A percentile compares a stretch with the other conserved stretches of the same genome.
These are phyloP conservation scores for Plutella xylostella DNA, from an alignment of 2,888 invertebrate species.

Conservation along the genomic window DNA sequence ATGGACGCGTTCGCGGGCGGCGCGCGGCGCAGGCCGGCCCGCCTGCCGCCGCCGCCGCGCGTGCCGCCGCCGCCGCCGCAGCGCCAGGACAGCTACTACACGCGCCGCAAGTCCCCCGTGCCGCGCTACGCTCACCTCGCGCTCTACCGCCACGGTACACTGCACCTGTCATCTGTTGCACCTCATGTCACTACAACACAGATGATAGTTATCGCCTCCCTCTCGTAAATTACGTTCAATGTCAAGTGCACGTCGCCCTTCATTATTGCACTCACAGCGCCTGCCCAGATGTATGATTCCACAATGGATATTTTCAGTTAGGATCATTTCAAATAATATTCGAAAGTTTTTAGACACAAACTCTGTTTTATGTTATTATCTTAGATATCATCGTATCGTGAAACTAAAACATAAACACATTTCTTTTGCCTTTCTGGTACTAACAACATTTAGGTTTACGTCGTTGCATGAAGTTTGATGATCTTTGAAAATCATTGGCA, in stretches of 20 bases:
- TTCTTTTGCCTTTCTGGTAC: too few species aligned
- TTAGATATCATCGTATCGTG: too few species aligned
- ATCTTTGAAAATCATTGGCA: too few species aligned
- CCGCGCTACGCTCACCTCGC: slow-evolving; percentile 56
- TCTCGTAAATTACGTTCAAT: slow-evolving; percentile 4
- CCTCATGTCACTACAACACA: background rate
- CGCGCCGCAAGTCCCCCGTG: slow-evolving; percentile 63
- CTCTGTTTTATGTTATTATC: too few species aligned
- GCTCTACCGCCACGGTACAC: slow-evolving; percentile 61
- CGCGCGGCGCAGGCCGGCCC: slow-evolving; percentile 58
- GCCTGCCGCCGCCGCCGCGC: slow-evolving; percentile 62
- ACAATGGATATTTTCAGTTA: too few species aligned
- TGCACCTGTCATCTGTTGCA: slow-evolving; percentile 6
- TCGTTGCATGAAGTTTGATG: too few species aligned
- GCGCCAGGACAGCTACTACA: slow-evolving; percentile 62
- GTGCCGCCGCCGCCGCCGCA: slow-evolving; percentile 61
- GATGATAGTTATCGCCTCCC: background rate
- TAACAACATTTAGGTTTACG: too few species aligned
- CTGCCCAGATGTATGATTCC: too few species aligned
- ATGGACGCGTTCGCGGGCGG: slow-evolving; percentile 68
- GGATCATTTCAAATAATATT: too few species aligned
- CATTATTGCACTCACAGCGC: background rate
- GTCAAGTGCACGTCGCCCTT: background rate
- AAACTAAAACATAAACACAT: too few species aligned
- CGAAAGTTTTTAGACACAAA: too few species aligned